Percentiles rank a stretch among this genome's conserved stretches.
These are phyloP conservation scores for Panzeria rudis DNA, from an alignment of 2,888 invertebrate species.

Conservation along the genomic window DNA sequence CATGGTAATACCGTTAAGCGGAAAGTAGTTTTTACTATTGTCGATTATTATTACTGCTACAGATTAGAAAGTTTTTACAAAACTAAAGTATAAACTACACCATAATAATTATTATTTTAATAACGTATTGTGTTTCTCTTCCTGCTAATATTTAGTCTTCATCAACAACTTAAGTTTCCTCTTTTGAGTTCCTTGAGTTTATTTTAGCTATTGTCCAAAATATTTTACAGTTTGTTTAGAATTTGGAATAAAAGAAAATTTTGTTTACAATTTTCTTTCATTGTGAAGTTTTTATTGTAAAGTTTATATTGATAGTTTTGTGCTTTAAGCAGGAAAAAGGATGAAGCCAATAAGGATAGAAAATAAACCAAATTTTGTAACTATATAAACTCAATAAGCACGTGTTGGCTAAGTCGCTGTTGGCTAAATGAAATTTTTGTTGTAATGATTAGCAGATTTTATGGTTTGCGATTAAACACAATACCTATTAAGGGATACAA, in stretches of 20 bases:
- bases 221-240: constrained; percentile 1
- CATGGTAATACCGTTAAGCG: too few relatives aligned
- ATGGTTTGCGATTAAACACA: too few relatives aligned
- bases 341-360: not conserved
- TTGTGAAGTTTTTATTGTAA: not conserved
- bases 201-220: not conserved
- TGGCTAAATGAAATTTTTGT: too few relatives aligned
- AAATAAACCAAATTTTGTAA: too few relatives aligned
- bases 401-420: too few relatives aligned
- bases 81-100: not conserved
- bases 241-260: not conserved
- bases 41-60: too few relatives aligned
- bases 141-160: not conserved
- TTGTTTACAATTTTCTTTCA: not conserved
- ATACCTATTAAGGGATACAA: too few relatives aligned
- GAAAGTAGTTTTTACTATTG: too few relatives aligned
- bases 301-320: not conserved
- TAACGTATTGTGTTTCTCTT: not conserved
- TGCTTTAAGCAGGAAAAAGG: not conserved
- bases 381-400: too few relatives aligned
- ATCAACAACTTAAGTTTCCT: not conserved
- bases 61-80: not conserved
- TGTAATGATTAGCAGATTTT: too few relatives aligned
- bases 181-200: not conserved
- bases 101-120: not conserved